These are phyloP conservation scores for Zelostemma sp. DNA, from an alignment of 1,140 invertebrate genomes.

Conservation along the genomic window DNA sequence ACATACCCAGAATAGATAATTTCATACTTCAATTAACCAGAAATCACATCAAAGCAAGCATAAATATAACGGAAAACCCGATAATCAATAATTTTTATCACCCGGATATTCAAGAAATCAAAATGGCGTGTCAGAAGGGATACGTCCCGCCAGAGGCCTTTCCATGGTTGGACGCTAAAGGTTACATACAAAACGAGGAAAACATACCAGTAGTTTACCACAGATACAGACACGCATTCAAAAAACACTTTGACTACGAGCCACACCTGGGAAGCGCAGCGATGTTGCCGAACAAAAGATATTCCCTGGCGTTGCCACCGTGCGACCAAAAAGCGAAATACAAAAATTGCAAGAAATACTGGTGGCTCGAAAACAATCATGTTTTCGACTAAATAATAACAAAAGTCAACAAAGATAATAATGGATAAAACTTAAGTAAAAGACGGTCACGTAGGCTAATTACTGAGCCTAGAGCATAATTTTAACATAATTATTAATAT, in stretches of 20 bases:
- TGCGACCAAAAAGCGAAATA: not conserved
- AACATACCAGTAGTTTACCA: slow-evolving; percentile 12
- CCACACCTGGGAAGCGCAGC: not conserved
- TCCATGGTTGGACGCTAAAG: not conserved
- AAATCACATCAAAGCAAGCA: not conserved
- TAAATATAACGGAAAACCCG: not conserved
- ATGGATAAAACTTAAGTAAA: too few relatives aligned
- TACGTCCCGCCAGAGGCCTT: slow-evolving; percentile 6
- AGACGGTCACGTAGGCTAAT: too few relatives aligned
- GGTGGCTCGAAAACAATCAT: too few relatives aligned
- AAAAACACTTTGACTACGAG: not conserved
- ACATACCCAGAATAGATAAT: slow-evolving; percentile 6
- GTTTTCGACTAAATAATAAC: too few relatives aligned
- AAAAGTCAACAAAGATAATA: too few relatives aligned
- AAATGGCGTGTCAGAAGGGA: not conserved
- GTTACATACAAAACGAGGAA: slow-evolving; percentile 3
- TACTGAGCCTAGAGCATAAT: too few relatives aligned
- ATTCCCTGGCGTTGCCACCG: not conserved
- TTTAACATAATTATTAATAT: too few relatives aligned
- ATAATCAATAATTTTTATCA: not conserved
- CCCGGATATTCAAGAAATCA: not conserved
- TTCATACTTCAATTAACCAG: slow-evolving; percentile 8
- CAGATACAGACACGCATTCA: slow-evolving; percentile 1
- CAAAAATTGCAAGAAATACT: not conserved
- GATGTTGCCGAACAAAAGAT: not conserved